Percentiles rank a stretch among this genome's conserved stretches.
Conservation (phyloP, 2,113 vertebrate species). For the Montifringilla adamsi region DNA sequence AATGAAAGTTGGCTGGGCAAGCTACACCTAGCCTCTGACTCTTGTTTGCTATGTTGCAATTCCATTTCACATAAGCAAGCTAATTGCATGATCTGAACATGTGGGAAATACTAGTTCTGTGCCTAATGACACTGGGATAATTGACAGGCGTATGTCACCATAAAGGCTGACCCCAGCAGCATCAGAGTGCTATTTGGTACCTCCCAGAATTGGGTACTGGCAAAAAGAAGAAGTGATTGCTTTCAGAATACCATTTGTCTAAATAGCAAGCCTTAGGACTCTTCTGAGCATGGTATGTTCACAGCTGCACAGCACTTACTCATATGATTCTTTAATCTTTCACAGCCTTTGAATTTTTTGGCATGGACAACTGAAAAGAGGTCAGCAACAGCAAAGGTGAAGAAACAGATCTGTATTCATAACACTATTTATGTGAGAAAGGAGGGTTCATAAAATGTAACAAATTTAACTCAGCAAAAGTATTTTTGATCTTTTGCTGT, state of each 20-base stretch:
- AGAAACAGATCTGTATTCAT: neutral
- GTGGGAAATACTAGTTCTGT: constrained; percentile 15
- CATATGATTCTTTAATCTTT: neutral
- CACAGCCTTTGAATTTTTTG: neutral
- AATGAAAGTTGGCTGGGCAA: neutral
- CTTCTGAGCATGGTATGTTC: neutral
- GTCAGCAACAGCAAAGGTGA: neutral
- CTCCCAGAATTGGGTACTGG: neutral
- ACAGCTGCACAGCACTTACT: neutral
- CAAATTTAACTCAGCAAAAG: neutral
- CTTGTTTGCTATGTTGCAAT: neutral
- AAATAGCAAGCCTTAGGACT: neutral
- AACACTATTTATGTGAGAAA: neutral
- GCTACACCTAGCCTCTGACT: neutral
- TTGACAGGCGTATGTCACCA: constrained; percentile 24
- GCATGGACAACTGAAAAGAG: neutral
- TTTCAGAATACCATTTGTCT: constrained; percentile 15
- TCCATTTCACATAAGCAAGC: neutral
- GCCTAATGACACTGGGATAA: constrained; percentile 26
- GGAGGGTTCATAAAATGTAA: neutral
- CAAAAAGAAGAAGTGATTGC: neutral
- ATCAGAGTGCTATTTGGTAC: neutral
- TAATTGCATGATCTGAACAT: constrained; percentile 7
- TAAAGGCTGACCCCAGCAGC: neutral
- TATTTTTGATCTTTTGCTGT: neutral